Percentiles rank a stretch among this genome's conserved stretches.
Conservation (phyloP, 2,113 vertebrate genomes). For the Struthidea cinerea region DNA sequence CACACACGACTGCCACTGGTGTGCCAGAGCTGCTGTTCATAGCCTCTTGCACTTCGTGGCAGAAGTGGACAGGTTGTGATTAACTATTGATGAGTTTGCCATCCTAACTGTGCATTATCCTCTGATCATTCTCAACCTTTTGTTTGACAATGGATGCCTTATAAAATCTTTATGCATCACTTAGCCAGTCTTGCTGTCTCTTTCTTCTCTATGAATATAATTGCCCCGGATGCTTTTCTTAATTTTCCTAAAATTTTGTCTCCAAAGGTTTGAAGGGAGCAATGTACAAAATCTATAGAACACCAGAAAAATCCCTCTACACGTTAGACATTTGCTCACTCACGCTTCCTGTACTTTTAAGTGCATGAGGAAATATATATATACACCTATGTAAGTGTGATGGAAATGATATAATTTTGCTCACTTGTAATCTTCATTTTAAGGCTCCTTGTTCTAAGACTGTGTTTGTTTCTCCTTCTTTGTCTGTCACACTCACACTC, state of each 20-base stretch:
- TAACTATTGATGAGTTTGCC: constrained; percentile 63
- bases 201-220: constrained; percentile 63
- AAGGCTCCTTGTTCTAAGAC: neutral
- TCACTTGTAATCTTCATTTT: neutral
- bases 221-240: constrained; percentile 42
- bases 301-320: constrained; percentile 22
- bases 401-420: constrained; percentile 28
- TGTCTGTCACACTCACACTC: neutral
- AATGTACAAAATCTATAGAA: neutral
- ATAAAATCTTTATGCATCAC: constrained; percentile 83
- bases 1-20: neutral
- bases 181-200: constrained; percentile 55
- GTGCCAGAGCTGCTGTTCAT: neutral
- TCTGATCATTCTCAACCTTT: constrained; percentile 50
- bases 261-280: neutral
- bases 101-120: constrained; percentile 59
- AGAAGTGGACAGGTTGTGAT: constrained; percentile 54
- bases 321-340: neutral
- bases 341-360: neutral
- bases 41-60: neutral
- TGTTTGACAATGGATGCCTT: constrained; percentile 70
- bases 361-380: neutral
- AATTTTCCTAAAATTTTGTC: constrained; percentile 52
- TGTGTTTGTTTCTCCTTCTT: neutral
- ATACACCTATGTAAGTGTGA: neutral